Conservation (phyloP, 2,113 vertebrate species). For the Anarhynchus alexandrinus region DNA sequence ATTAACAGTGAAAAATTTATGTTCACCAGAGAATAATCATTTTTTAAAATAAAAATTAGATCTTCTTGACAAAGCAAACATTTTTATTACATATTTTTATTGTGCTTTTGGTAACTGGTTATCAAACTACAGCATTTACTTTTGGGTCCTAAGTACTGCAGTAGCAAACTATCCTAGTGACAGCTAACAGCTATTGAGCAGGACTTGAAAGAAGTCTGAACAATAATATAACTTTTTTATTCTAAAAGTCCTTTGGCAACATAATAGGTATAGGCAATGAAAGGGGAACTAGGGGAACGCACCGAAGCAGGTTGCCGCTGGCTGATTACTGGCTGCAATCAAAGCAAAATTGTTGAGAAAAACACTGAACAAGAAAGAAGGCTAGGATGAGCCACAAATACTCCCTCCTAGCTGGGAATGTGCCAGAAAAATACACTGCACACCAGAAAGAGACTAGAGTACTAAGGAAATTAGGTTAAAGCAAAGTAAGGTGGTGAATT, state of each 20-base stretch:
- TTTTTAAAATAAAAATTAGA: neutral
- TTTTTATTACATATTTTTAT: neutral
- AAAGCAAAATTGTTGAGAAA: neutral
- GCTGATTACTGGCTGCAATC: neutral
- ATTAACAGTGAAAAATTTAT: neutral
- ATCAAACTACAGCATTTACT: neutral
- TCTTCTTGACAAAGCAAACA: neutral
- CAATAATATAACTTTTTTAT: neutral
- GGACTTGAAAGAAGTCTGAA: neutral
- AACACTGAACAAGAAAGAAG: neutral
- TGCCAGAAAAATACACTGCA: neutral
- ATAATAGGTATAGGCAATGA: neutral
- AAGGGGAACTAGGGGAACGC: neutral
- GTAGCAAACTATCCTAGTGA: neutral
- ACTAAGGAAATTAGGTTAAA: neutral
- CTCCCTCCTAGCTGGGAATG: neutral
- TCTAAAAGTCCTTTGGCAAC: neutral
- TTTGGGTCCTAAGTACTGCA: neutral
- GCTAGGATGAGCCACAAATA: neutral
- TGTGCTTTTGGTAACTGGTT: neutral
- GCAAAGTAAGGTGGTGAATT: neutral
- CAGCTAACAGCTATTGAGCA: neutral
- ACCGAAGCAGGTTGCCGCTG: neutral
- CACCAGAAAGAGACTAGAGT: neutral
- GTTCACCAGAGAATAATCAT: neutral